Conservation (phyloP, 2,113 vertebrate species). For the Mustelus asterias region DNA sequence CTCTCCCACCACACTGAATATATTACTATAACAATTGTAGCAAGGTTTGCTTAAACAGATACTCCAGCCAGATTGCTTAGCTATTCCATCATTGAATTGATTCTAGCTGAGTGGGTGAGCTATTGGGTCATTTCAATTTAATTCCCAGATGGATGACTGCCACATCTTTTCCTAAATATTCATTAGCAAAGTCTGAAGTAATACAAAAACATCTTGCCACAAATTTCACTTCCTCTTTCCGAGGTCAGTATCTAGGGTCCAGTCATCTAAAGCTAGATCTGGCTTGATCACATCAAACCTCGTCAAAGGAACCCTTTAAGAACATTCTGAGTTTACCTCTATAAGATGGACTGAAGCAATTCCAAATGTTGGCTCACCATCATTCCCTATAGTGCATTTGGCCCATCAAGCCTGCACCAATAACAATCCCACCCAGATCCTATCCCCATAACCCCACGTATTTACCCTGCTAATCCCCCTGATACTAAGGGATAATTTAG, state of each 20-base stretch:
- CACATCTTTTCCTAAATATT: not conserved
- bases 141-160: not conserved
- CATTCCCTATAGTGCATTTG: no score
- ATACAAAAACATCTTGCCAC: not conserved
- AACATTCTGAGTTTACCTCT: not conserved
- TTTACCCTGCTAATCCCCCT: no score
- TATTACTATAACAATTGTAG: not conserved
- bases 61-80: not conserved
- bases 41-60: not conserved
- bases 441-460: no score
- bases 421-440: no score
- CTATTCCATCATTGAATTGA: not conserved
- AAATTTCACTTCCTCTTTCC: not conserved
- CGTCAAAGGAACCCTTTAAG: not conserved
- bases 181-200: not conserved
- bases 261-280: not conserved
- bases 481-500: no score
- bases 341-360: not conserved
- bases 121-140: not conserved
- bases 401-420: no score
- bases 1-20: not conserved
- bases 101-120: not conserved
- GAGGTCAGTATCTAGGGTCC: not conserved
- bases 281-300: not conserved
- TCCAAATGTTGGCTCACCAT: not conserved